Evolutionary conservation across 2,888 invertebrate genomes (phyloP), one percentile per base, ranked within the genome.

Genomic region (Drosophila infuscata): DNA sequence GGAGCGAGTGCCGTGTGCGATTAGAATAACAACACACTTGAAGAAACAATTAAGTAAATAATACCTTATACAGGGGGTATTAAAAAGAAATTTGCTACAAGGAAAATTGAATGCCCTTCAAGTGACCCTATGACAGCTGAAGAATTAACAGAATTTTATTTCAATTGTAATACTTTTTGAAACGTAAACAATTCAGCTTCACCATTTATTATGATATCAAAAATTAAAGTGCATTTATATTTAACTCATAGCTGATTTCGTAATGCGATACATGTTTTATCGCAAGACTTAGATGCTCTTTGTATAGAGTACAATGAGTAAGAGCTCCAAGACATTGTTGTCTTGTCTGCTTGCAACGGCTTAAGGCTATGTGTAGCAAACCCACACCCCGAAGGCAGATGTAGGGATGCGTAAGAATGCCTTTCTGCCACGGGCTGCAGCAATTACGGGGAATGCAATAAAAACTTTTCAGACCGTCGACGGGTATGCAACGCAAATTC

Each of bases 391-490:
- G 15, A 15, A 1, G 8, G 15, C 0, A 29, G 11, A 25, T 33
- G 33, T 12, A 29, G 56, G 41, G 32, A n/a, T 61, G 64, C 49
- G 25, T 41, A 38, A 48, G 66, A 67, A 72, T 77, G 76, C 54
- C 48, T 53, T 46, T 53, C 57, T 56, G 29, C 64, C 53, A 29
- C 33, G 41, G 58, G 61, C 52, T 66, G 72, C 83, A 74, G 87
- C 81, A 78, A 71, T 70, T 83, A 62, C 68, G 79, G 79, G 82
- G 76, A 88, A 86, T 88, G 83, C 88, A 89, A 88, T 88, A 89
- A 85, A 89, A 87, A 89, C 85, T 83, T 89, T 88, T 80, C 77
- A 84, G 86, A 87, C 85, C 74, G 72, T 70, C 76, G 58, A 20
- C 58, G 70, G 79, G 71, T 49, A 68, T 75, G 88, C 81, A 77